Evolutionary conservation across 2,113 vertebrate species (phyloP).

Genomic region (Zosterops japonicus): DNA sequence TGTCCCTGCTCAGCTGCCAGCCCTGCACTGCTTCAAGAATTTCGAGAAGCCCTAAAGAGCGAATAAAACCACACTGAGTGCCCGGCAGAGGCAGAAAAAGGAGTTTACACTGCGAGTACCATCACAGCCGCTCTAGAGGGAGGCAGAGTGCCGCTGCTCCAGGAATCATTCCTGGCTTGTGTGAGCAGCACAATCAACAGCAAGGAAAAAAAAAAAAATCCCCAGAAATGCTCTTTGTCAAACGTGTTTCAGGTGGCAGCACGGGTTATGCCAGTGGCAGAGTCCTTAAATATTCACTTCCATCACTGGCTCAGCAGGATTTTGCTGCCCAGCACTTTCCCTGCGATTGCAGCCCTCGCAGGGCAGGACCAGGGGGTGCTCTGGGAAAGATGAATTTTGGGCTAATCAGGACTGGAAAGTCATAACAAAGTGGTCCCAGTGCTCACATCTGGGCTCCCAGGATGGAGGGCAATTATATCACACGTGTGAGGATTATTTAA

Average conservation of each 20-base stretch:
- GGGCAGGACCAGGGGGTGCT: not conserved
- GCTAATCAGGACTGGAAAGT: not conserved
- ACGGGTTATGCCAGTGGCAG: conserved; percentile 25
- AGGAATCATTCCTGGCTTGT: not conserved
- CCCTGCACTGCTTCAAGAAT: not conserved
- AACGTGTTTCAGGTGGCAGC: conserved; percentile 37
- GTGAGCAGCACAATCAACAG: conserved; percentile 11
- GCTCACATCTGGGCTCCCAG: not conserved
- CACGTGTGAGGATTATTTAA: not conserved
- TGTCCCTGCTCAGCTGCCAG: not conserved
- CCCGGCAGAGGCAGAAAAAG: not conserved
- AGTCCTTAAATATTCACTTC: conserved; percentile 44
- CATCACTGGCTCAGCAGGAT: conserved; percentile 51
- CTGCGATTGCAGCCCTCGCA: not conserved
- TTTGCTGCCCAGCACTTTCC: not conserved
- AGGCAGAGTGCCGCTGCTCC: conserved; percentile 60
- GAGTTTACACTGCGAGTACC: not conserved
- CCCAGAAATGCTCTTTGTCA: not conserved
- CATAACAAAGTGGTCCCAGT: not conserved
- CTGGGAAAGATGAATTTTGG: not conserved
- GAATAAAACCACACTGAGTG: accelerated
- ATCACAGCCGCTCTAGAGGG: conserved; percentile 54
- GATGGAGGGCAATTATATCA: not conserved
- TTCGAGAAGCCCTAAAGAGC: not conserved
- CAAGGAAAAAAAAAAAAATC: not conserved